A percentile compares a stretch with the other conserved stretches of the same genome.
These are phyloP conservation scores for Dioctria linearis DNA, from an alignment of 2,888 invertebrate species.

Conservation along the genomic window DNA sequence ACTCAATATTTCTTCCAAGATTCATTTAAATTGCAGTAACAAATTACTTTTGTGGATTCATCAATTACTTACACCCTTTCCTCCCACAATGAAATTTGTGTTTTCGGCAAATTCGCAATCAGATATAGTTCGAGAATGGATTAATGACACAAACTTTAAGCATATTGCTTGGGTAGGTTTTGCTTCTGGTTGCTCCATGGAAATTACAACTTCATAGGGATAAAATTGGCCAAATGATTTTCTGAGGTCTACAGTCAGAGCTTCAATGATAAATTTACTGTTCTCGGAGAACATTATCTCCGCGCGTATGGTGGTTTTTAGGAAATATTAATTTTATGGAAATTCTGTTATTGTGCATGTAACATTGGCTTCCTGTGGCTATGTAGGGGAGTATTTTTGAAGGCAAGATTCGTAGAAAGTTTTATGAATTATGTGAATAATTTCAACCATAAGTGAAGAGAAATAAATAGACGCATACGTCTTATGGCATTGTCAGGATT, in stretches of 20 bases:
- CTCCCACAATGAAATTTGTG: conserved; percentile 34
- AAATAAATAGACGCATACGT: too few relatives aligned
- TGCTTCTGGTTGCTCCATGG: not conserved
- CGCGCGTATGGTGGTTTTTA: too few relatives aligned
- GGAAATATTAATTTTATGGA: too few relatives aligned
- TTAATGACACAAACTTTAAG: conserved; percentile 41
- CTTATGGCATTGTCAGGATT: too few relatives aligned
- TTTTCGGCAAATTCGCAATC: conserved; percentile 43
- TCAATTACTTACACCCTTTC: conserved; percentile 19
- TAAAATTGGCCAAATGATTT: conserved; percentile 10
- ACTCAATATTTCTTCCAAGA: not conserved
- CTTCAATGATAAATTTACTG: conserved; percentile 14
- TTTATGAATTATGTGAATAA: too few relatives aligned
- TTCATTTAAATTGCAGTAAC: conserved; percentile 31
- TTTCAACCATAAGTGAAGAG: too few relatives aligned
- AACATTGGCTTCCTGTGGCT: too few relatives aligned
- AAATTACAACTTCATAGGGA: conserved; percentile 18
- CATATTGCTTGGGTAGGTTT: conserved; percentile 23
- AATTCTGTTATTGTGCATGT: too few relatives aligned
- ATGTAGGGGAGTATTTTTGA: too few relatives aligned
- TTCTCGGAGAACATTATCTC: not conserved
- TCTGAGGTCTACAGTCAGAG: conserved; percentile 11
- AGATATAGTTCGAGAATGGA: conserved; percentile 34
- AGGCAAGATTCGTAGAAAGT: too few relatives aligned
- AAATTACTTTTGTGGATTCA: conserved; percentile 33